A percentile compares a stretch with the other conserved stretches of the same genome.
These are phyloP conservation scores for Styela plicata DNA, from an alignment of 23 tunicate genomes.

Conservation along the genomic window DNA sequence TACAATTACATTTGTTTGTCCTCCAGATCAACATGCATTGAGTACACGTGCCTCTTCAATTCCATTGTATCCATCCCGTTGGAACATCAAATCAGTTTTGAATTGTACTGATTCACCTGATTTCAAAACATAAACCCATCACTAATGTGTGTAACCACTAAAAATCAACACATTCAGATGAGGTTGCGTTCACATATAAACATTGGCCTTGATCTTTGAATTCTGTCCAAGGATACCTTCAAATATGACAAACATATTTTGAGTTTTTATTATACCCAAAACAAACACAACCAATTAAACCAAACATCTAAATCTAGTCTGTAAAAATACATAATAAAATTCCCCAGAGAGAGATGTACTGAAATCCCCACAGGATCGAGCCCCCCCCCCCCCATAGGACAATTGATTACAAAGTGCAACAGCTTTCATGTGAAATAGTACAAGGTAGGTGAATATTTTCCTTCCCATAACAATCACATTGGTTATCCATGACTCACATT, in stretches of 20 bases:
- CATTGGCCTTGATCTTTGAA: conserved; percentile 81
- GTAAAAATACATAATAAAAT: not conserved
- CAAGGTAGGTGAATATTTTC: not conserved
- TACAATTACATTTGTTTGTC: not conserved
- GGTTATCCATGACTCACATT: not conserved
- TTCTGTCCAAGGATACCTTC: conserved; percentile 55
- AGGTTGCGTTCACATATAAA: conserved; percentile 76
- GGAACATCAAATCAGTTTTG: conserved; percentile 40
- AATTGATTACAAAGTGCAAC: not conserved
- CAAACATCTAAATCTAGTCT: not conserved
- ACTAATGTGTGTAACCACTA: conserved; percentile 30
- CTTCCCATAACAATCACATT: not conserved
- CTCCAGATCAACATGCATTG: not conserved
- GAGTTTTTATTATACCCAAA: not conserved
- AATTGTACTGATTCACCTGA: conserved; percentile 42
- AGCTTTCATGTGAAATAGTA: not conserved
- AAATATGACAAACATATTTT: not conserved
- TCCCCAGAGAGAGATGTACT: not conserved
- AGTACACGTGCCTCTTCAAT: conserved; percentile 20
- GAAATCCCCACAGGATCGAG: not conserved
- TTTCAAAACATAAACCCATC: conserved; percentile 13
- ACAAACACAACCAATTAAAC: too few relatives aligned
- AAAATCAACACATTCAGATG: conserved; percentile 60
- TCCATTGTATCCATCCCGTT: conserved; percentile 51
- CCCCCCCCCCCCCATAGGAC: conserved; percentile 3